Evolutionary conservation across 2,888 invertebrate species (phyloP).

Genomic region (Formica aserva): DNA sequence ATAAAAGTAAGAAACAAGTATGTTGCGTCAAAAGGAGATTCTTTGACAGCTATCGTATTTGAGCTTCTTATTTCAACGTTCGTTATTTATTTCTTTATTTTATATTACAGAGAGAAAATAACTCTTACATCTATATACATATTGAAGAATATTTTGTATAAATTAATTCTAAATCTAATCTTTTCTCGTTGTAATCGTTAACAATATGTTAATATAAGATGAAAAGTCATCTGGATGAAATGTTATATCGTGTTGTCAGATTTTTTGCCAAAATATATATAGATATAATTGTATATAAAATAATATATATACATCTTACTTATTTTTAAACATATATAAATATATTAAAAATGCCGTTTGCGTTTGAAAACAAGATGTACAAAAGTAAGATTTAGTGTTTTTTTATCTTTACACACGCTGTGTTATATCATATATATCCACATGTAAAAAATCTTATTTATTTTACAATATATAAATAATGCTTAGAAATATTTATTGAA

Average conservation of each 20-base stretch:
- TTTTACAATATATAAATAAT: slow-evolving; percentile 30
- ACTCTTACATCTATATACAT: slow-evolving; percentile 68
- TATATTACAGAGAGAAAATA: slow-evolving; percentile 68
- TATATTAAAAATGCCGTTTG: slow-evolving; percentile 2
- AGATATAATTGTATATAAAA: slow-evolving; percentile 2
- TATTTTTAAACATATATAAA: slow-evolving; percentile 31
- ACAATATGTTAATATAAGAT: slow-evolving; percentile 22
- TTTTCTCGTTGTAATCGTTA: slow-evolving; percentile 31
- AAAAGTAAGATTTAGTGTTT: not conserved
- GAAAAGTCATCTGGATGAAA: not conserved
- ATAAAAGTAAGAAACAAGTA: slow-evolving; percentile 20
- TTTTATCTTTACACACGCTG: not conserved
- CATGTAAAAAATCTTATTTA: not conserved
- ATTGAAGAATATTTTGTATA: slow-evolving; percentile 51
- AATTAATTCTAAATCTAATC: slow-evolving; percentile 37
- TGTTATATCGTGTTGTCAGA: not conserved
- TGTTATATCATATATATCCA: not conserved
- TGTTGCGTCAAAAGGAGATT: not conserved
- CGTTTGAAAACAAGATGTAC: not conserved
- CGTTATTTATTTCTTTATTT: slow-evolving; percentile 71
- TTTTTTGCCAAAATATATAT: not conserved
- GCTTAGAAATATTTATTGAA: slow-evolving; percentile 9
- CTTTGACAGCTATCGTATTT: slow-evolving; percentile 11
- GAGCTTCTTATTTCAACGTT: slow-evolving; percentile 35
- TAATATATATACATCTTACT: slow-evolving; percentile 18